These are phyloP conservation scores for Sphaerodactylus townsendi DNA, from an alignment of 2,113 vertebrate species.

Conservation along the genomic window DNA sequence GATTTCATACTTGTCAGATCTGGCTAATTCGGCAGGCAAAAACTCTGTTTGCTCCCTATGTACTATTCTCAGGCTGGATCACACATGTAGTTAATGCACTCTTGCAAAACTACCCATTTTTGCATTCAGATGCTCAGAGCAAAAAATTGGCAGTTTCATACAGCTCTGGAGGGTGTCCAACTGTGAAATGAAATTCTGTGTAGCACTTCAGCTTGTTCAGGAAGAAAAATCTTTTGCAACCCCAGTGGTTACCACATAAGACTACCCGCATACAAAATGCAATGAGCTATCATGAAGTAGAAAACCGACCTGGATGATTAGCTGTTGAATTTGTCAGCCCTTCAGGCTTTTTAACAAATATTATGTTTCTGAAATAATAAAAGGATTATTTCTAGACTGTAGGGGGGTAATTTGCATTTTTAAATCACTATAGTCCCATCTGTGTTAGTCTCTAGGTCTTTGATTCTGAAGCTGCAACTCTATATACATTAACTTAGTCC, in stretches of 20 bases:
- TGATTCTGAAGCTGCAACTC: not conserved
- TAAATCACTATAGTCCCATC: constrained; percentile 17
- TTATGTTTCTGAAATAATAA: constrained; percentile 13
- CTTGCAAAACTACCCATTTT: constrained; percentile 50
- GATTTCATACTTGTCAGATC: constrained; percentile 2
- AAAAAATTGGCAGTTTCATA: constrained; percentile 52
- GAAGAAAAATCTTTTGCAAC: constrained; percentile 2
- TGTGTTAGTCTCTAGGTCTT: not conserved
- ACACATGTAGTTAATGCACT: constrained; percentile 14
- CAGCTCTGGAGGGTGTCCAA: constrained; percentile 41
- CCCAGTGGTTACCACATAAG: not conserved
- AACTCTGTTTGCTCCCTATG: not conserved
- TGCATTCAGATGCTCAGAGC: constrained; percentile 39
- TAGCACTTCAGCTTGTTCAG: constrained; percentile 20
- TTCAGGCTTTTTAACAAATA: constrained; percentile 32
- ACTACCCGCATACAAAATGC: constrained; percentile 34
- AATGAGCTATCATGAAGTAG: constrained; percentile 36
- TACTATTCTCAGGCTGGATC: constrained; percentile 20
- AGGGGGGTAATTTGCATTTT: not conserved
- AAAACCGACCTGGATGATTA: constrained; percentile 8
- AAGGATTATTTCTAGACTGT: not conserved
- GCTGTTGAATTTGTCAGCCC: constrained; percentile 30
- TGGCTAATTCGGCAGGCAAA: constrained; percentile 31
- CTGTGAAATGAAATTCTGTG: constrained; percentile 42
- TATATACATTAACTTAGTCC: not conserved